Base-by-base conservation (phyloP, 2,888 invertebrate genomes). In the Conus canariensis region DNA sequence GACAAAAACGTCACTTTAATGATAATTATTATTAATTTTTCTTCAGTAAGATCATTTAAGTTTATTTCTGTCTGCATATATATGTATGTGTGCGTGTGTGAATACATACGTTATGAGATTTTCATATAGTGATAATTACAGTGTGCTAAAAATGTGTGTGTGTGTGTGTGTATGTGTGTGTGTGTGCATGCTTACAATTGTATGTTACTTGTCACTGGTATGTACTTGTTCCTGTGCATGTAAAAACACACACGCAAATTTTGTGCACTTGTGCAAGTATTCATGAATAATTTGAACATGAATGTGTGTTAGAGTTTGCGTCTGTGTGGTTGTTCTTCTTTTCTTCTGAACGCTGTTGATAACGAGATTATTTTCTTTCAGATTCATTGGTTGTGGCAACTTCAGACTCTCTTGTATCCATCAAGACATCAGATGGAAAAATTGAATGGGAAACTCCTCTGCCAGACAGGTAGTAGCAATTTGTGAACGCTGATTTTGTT, bases 381-480 rank as follows among this genome's bases (percentile, higher is more conserved):
- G 92, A 92, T 45, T 87, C 87, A 45, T 22, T 92, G 64, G 59
- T 92, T 6, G 90, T 91, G 67, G 93, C 92, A 2, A 93, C 94
- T 70, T 90, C 92, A n/a, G 91, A 90, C 64, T 91, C 92, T 58
- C 90, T 94, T 19, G 92, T 91, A 91, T 93, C 93, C 19, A 88
- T 94, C 12, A 92, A 93, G 67, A 77, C 93, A 16, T 91, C 92
- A 59, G 93, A 94, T 90, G 95, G 95, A 16, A 91, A 89, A 60
- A 91, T 93, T 85, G 92, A 93, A 70, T 95, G 95, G 94, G 93
- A 91, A 12, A 91, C 94, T 7, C 91, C 92, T n/a, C 92, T 95
- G 12, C 93, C 95, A 30, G 92, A 94, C 91, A 94, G 94, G 95
- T 95, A 25, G 12, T 25, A 19, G 19, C 30, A 77, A 30, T 30